Percentiles rank a stretch among this genome's conserved stretches.
These are phyloP conservation scores for Apamea epomidion DNA, from an alignment of 2,888 invertebrate species.

Conservation along the genomic window DNA sequence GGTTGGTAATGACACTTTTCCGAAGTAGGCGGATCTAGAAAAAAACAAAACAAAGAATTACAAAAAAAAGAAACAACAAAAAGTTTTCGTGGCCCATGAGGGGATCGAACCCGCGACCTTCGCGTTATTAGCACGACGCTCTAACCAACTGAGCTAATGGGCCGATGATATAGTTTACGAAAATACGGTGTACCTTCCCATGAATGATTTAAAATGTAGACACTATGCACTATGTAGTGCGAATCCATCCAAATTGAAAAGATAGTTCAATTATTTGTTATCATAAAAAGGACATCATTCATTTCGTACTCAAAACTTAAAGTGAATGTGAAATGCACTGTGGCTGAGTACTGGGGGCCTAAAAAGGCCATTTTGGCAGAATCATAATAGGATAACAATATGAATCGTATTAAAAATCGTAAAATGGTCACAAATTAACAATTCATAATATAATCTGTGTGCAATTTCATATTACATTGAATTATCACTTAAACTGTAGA, in stretches of 20 bases:
- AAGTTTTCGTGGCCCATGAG: conserved; percentile 91
- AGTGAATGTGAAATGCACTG: too few relatives aligned
- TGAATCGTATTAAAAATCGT: too few relatives aligned
- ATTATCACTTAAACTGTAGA: too few relatives aligned
- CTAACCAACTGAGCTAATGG: conserved; percentile 95
- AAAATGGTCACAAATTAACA: too few relatives aligned
- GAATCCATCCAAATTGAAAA: background rate
- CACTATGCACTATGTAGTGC: background rate
- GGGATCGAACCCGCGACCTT: conserved; percentile 94
- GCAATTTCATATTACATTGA: too few relatives aligned
- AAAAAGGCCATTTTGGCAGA: too few relatives aligned
- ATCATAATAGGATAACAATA: too few relatives aligned
- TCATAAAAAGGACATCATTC: too few relatives aligned
- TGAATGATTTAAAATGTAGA: background rate
- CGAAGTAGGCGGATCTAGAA: conserved; percentile 86
- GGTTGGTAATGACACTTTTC: conserved; percentile 89
- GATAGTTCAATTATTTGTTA: too few relatives aligned
- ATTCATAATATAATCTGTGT: too few relatives aligned
- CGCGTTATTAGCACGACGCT: conserved; percentile 95
- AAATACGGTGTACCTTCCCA: conserved; percentile 6
- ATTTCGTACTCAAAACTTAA: too few relatives aligned
- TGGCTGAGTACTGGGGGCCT: too few relatives aligned
- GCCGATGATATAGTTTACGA: conserved; percentile 74
- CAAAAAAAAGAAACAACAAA: conserved; percentile 55
- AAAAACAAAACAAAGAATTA: conserved; percentile 56